A percentile compares a stretch with the other conserved stretches of the same genome.
Conservation (phyloP, 2,888 invertebrate species). For the Trypoxylon attenuatum region DNA sequence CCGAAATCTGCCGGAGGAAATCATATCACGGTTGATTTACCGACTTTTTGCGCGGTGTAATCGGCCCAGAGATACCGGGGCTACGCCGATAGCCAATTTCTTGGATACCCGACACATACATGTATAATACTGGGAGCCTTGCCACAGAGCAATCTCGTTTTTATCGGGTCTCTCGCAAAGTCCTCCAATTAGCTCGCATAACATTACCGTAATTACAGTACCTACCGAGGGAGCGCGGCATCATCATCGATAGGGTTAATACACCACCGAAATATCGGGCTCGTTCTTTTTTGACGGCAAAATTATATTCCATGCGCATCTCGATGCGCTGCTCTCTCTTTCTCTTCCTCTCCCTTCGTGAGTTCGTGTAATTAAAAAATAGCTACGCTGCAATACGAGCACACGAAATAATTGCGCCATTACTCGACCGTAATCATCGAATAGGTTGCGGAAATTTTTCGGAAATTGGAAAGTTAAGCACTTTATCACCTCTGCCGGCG, state of each 20-base stretch:
- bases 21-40: constrained; percentile 48
- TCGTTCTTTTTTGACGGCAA: constrained; percentile 28
- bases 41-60: constrained; percentile 42
- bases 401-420: constrained; percentile 3
- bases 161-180: constrained; percentile 65
- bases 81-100: constrained; percentile 63
- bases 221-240: constrained; percentile 44
- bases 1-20: constrained; percentile 14
- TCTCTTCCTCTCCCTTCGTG: background rate
- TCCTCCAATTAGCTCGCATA: constrained; percentile 70
- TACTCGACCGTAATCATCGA: background rate
- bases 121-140: constrained; percentile 52
- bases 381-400: constrained; percentile 2
- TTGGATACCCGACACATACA: constrained; percentile 54
- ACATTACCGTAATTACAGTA: constrained; percentile 69
- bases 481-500: constrained; percentile 12
- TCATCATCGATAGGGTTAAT: constrained; percentile 61
- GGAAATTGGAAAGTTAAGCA: constrained; percentile 14
- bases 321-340: background rate
- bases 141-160: constrained; percentile 64
- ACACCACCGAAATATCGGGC: constrained; percentile 56
- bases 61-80: constrained; percentile 32
- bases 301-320: constrained; percentile 28
- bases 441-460: background rate
- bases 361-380: constrained; percentile 26